phyloP scores from a whole-genome alignment of 2,888 invertebrate species.

The Diogma glabrata region DNA sequence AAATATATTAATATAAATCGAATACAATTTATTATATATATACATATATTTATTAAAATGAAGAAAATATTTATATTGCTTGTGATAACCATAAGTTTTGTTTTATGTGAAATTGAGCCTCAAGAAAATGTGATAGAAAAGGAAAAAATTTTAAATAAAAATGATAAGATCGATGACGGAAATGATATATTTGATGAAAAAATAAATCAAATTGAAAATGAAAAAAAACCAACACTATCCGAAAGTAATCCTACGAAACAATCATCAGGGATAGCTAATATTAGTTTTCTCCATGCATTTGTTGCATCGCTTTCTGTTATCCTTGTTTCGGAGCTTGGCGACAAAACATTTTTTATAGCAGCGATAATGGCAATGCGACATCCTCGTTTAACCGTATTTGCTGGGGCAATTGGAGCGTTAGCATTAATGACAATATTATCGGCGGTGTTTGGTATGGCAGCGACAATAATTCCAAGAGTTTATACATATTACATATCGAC shows the following conservation, averaged over 20 bases:
- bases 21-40: too few relatives aligned
- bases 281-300: slow-evolving; percentile 84
- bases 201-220: background rate
- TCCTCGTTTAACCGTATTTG: slow-evolving; percentile 80
- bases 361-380: slow-evolving; percentile 99
- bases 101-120: background rate
- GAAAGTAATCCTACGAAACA: background rate
- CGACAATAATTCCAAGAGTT: slow-evolving; percentile 82
- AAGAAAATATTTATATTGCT: too few relatives aligned
- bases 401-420: slow-evolving; percentile 85
- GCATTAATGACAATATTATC: slow-evolving; percentile 90
- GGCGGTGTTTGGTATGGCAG: slow-evolving; percentile 89
- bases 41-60: too few relatives aligned
- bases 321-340: slow-evolving; percentile 93
- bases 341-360: slow-evolving; percentile 99
- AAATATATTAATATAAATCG: too few relatives aligned
- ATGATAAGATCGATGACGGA: too few relatives aligned
- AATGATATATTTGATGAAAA: background rate
- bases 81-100: too few relatives aligned
- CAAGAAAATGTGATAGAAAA: background rate
- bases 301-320: slow-evolving; percentile 92
- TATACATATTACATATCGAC: slow-evolving; percentile 95
- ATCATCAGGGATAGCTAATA: slow-evolving; percentile 8
- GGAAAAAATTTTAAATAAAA: too few relatives aligned
- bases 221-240: background rate